These are phyloP conservation scores for Hyposoter didymator DNA, from an alignment of 2,888 invertebrate species.

Conservation along the genomic window DNA sequence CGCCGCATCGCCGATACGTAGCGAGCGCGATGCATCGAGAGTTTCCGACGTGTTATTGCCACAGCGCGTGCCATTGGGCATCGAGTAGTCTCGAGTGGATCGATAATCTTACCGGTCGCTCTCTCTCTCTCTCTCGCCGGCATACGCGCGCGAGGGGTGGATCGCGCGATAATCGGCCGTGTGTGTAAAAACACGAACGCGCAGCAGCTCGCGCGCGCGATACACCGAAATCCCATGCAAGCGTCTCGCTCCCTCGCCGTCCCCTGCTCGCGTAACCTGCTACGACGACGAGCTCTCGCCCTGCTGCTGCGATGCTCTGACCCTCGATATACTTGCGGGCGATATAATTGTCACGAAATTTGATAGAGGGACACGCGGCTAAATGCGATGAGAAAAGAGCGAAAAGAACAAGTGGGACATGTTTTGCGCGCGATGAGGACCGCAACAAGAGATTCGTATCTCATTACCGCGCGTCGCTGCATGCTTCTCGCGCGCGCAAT, in stretches of 20 bases:
- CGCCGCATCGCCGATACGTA: slow-evolving; percentile 62
- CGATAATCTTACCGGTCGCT: slow-evolving; percentile 58
- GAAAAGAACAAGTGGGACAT: background rate
- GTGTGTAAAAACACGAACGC: slow-evolving; percentile 48
- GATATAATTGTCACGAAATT: no score
- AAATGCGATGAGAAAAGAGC: background rate
- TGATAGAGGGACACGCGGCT: no score
- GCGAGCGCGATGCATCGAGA: slow-evolving; percentile 73
- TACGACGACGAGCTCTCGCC: no score
- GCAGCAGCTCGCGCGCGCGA: background rate
- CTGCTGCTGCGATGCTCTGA: no score
- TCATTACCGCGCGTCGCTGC: no score
- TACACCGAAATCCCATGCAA: background rate
- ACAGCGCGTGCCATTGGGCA: slow-evolving; percentile 37
- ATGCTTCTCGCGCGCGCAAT: background rate
- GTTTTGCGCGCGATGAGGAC: background rate
- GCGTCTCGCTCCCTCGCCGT: no score
- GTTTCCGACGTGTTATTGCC: slow-evolving; percentile 43
- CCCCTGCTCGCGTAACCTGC: no score
- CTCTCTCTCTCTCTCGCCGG: slow-evolving; percentile 2
- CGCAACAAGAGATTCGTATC: background rate
- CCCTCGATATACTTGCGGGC: no score
- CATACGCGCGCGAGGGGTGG: slow-evolving; percentile 19
- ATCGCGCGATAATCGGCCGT: slow-evolving; percentile 32
- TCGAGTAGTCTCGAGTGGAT: slow-evolving; percentile 67